Conservation (phyloP, 2,888 invertebrate genomes). For the Ditula angustiorana region DNA sequence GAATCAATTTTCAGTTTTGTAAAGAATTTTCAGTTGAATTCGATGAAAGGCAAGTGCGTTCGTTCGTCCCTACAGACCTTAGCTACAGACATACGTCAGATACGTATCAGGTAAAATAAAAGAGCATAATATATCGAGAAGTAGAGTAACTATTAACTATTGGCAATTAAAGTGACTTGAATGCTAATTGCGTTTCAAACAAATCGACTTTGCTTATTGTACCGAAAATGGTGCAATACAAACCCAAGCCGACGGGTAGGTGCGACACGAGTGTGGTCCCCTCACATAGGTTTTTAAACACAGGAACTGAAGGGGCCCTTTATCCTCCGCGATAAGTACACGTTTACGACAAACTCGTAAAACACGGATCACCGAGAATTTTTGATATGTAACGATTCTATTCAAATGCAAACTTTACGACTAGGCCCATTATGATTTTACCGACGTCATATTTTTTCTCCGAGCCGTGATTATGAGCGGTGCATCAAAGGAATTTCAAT, state of each 20-base stretch:
- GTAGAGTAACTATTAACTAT: too few relatives aligned
- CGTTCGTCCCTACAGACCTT: too few relatives aligned
- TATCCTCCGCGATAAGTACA: slow-evolving; percentile 80
- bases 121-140: too few relatives aligned
- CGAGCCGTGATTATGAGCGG: slow-evolving; percentile 76
- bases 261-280: slow-evolving; percentile 52
- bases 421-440: slow-evolving; percentile 81
- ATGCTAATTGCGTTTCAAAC: too few relatives aligned
- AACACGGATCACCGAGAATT: slow-evolving; percentile 85
- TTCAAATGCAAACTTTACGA: slow-evolving; percentile 83
- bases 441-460: slow-evolving; percentile 79
- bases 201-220: neutral
- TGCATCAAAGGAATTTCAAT: slow-evolving; percentile 74
- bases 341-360: slow-evolving; percentile 84
- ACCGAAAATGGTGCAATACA: neutral
- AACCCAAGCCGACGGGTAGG: neutral
- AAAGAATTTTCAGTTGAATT: slow-evolving; percentile 1
- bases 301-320: slow-evolving; percentile 66
- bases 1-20: slow-evolving; percentile 43
- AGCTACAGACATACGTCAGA: too few relatives aligned
- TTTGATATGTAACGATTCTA: slow-evolving; percentile 85
- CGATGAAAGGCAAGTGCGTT: neutral
- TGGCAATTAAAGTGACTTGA: too few relatives aligned
- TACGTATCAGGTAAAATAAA: too few relatives aligned
- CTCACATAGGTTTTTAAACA: slow-evolving; percentile 73